Percentiles rank a stretch among this genome's conserved stretches.
Conservation (phyloP, 2,113 vertebrate species). For the Saimiri boliviensis region DNA sequence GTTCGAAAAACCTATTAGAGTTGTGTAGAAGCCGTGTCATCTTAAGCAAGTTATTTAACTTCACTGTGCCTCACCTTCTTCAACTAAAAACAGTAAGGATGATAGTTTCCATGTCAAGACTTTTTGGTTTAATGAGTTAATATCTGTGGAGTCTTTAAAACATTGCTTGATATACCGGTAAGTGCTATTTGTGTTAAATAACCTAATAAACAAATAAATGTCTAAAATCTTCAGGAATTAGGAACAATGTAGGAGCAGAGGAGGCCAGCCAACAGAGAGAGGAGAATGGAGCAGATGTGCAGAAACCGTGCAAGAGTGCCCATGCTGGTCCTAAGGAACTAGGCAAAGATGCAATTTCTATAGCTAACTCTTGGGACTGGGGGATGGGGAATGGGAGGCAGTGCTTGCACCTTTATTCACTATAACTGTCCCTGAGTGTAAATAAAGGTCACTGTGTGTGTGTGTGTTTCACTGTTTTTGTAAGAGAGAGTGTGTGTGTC, state of each 20-base stretch:
- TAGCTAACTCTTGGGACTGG: background rate
- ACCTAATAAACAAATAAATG: background rate
- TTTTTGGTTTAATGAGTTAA: background rate
- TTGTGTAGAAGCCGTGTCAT: background rate
- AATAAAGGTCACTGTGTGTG: background rate
- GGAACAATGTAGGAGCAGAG: background rate
- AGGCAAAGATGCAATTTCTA: background rate
- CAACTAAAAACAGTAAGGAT: background rate
- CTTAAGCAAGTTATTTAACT: background rate
- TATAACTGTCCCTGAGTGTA: background rate
- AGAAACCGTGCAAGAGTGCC: background rate
- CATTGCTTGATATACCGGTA: background rate
- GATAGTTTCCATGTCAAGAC: background rate
- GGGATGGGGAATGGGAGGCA: background rate
- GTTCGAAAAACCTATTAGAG: background rate
- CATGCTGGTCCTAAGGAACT: background rate
- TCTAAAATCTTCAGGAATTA: background rate
- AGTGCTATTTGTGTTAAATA: constrained; percentile 3
- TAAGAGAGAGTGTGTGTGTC: background rate
- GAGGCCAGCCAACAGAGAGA: background rate
- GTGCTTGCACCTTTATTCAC: background rate
- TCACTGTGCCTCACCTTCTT: background rate
- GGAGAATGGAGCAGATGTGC: background rate
- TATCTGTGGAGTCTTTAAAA: constrained; percentile 4
- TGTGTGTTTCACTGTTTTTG: background rate